Conservation (phyloP, 2,888 invertebrate species). For the Ptycholaimellus sp. region DNA sequence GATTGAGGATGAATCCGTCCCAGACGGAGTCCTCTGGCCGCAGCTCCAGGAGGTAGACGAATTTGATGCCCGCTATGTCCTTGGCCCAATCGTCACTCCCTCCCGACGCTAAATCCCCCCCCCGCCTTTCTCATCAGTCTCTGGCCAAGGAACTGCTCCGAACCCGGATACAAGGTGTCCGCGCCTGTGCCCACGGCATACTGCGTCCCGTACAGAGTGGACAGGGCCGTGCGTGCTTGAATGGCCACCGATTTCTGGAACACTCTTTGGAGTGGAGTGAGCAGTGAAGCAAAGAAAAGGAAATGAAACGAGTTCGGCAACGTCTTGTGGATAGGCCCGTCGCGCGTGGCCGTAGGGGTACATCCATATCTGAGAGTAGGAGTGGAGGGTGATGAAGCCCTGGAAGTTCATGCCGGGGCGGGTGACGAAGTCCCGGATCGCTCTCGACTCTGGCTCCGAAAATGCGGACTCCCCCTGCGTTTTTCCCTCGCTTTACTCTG, state of each 20-base stretch:
- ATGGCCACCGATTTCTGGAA: conserved; percentile 18
- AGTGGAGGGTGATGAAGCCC: conserved; percentile 23
- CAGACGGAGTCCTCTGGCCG: conserved; percentile 20
- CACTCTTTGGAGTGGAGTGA: too few species aligned
- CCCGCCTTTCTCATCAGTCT: too few species aligned
- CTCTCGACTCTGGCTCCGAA: conserved; percentile 23
- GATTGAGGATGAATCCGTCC: conserved; percentile 19
- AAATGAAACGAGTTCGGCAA: conserved; percentile 4
- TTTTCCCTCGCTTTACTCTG: too few species aligned
- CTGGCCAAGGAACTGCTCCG: too few species aligned
- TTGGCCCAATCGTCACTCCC: conserved; percentile 24
- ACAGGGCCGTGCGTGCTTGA: conserved; percentile 17
- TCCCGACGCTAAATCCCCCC: too few species aligned
- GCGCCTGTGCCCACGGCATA: conserved; percentile 24
- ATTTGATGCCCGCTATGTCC: conserved; percentile 20
- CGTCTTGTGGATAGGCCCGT: conserved; percentile 4
- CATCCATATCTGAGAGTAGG: conserved; percentile 16
- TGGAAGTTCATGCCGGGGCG: conserved; percentile 13
- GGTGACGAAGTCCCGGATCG: conserved; percentile 19
- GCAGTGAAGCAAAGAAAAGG: background rate
- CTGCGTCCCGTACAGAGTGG: conserved; percentile 18
- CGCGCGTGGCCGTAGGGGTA: conserved; percentile 22
- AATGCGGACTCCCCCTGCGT: conserved; percentile 21
- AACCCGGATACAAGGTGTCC: conserved; percentile 18
- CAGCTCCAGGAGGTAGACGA: conserved; percentile 22